These are phyloP conservation scores for Odocoileus hemionus DNA, from an alignment of 2,113 vertebrate genomes.

Conservation along the genomic window DNA sequence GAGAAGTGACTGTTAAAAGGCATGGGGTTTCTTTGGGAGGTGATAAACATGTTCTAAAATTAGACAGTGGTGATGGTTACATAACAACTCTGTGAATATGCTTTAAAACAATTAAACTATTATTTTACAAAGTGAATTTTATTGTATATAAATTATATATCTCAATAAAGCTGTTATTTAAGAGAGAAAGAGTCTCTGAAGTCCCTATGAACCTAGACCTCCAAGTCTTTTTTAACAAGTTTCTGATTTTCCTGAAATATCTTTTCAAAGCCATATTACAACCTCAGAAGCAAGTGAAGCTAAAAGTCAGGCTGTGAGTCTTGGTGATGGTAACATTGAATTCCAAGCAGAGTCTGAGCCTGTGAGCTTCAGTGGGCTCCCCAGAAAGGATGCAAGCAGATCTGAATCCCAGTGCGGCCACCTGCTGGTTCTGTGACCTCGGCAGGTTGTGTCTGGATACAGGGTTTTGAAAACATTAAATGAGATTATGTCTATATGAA, in stretches of 20 bases:
- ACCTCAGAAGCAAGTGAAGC: background rate
- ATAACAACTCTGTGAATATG: background rate
- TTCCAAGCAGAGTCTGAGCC: background rate
- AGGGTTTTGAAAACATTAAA: background rate
- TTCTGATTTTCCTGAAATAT: background rate
- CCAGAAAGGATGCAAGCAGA: background rate
- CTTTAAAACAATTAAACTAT: background rate
- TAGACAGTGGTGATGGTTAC: background rate
- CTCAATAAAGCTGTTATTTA: background rate
- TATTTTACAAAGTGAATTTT: background rate
- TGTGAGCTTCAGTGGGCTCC: background rate
- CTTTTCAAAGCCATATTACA: background rate
- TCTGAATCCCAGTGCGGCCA: background rate
- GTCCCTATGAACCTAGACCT: background rate
- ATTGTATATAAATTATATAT: background rate
- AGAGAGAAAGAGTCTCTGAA: background rate
- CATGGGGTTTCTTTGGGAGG: background rate
- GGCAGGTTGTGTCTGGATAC: background rate
- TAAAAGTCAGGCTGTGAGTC: background rate
- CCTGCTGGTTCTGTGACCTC: background rate
- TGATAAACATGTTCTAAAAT: slow-evolving; percentile 9
- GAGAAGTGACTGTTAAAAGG: background rate
- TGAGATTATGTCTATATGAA: background rate
- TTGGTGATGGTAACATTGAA: background rate
- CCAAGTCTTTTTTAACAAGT: background rate